Evolutionary conservation across 2,797 vertebrate genomes (phyloP).

Genomic region (Lerista edwardsae): DNA sequence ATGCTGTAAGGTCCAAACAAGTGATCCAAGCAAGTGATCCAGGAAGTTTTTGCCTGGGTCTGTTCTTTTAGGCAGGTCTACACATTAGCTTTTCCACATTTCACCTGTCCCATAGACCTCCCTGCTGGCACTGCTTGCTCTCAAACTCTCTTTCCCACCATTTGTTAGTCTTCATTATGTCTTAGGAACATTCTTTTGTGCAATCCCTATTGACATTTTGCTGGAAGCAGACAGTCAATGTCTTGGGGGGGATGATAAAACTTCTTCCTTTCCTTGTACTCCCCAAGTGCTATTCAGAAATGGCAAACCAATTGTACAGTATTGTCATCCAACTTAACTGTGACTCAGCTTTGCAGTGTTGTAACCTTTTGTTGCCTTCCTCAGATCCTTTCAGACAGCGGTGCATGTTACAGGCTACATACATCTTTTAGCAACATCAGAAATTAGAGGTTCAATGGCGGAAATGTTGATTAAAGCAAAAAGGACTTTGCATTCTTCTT

Average conservation of each 20-base stretch:
- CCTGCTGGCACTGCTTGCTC: no score
- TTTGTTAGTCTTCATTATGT: not conserved
- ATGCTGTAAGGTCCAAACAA: no score
- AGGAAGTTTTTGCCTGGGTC: no score
- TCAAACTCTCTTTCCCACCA: not conserved
- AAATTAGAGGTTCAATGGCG: not conserved
- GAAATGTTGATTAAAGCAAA: constrained; percentile 2
- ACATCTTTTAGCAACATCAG: not conserved
- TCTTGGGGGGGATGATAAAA: not conserved
- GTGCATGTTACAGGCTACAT: not conserved
- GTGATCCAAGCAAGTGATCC: no score
- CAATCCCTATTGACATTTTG: not conserved
- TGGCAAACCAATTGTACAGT: not conserved
- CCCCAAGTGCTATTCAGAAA: not conserved
- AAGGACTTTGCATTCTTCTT: constrained; percentile 15
- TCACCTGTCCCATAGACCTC: no score
- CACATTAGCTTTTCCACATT: no score
- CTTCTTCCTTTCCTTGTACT: not conserved
- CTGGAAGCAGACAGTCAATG: not conserved
- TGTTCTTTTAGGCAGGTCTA: no score
- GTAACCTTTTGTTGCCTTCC: not conserved
- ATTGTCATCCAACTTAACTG: not conserved
- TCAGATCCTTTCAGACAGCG: not conserved
- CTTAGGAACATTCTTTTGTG: not conserved
- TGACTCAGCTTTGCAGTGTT: not conserved